phyloP scores from a whole-genome alignment of 2,797 vertebrate genomes.

The Mormyrops boulengeri region DNA sequence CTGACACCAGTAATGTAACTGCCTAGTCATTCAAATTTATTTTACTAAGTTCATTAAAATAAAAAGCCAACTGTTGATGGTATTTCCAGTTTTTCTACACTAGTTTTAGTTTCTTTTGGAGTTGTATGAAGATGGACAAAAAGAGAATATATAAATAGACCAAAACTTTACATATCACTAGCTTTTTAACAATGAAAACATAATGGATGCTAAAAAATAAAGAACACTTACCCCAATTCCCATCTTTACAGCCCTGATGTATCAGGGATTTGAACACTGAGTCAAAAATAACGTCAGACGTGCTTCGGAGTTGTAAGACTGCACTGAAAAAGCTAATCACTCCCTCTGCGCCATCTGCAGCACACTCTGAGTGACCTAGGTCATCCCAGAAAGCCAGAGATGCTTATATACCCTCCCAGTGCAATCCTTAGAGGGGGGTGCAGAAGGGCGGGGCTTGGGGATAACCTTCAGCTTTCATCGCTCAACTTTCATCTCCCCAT shows the following conservation, averaged over 20 bases:
- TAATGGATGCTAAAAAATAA: not conserved
- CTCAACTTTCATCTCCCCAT: slow-evolving; percentile 6
- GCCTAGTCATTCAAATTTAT: not conserved
- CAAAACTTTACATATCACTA: not conserved
- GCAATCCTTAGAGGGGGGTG: not conserved
- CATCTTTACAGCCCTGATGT: not conserved
- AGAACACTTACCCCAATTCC: slow-evolving; percentile 5
- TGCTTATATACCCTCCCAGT: slow-evolving; percentile 4
- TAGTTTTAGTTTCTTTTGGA: not conserved
- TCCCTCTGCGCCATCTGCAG: not conserved
- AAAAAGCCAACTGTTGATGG: not conserved
- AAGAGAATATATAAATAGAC: not conserved
- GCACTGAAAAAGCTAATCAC: not conserved
- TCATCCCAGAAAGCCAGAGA: not conserved
- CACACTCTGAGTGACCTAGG: not conserved
- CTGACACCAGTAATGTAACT: not conserved
- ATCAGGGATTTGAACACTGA: not conserved
- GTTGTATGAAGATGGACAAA: not conserved
- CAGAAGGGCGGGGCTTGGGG: not conserved
- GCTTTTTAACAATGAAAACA: not conserved
- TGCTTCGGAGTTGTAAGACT: not conserved
- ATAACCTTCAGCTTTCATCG: slow-evolving; percentile 16
- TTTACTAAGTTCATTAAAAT: not conserved
- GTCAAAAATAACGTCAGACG: not conserved
- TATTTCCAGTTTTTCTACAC: not conserved